Base-by-base conservation (phyloP, 2,113 vertebrate genomes). In the Perca schrenkii region DNA sequence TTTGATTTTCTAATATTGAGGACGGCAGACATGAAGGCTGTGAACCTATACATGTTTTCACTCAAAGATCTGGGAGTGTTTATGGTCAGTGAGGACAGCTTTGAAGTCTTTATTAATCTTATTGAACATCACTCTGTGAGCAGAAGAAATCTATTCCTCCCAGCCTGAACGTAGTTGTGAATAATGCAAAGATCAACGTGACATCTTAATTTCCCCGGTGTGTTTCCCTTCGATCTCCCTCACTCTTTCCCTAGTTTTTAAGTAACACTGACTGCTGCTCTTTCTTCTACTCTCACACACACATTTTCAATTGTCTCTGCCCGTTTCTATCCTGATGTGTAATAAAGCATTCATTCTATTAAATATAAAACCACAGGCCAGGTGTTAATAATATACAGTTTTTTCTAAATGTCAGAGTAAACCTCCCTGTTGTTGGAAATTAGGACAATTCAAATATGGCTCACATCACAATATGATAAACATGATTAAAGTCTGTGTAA, bases 191-290 rank as follows among this genome's bases (percentile, higher is more conserved):
- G 50, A 79, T 74, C 66, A 68, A 78, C 82, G 66, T 43, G 19
- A 74, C 84, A 64, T 77, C 49, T 86, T 85, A 34, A 83, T 86
- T 83, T 88, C 88, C 81, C 74, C 34, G 0, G 63, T 40, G 89
- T 67, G 65, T 66, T 50, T 68, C 21, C 36, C 54, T 70, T 77
- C 75, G n/a, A 5, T 66, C 36, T 64, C 80, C 57, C 67, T 28
- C 22, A 49, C n/a, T 64, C 63, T 58, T 36, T 52, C 52, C 4
- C 53, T 40, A 34, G 31, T 5, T 34, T 31, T 4, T 43, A 14
- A 73, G 50, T 61, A 6, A 12, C 43, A 0, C 50, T 11, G 56
- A 31, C 58, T 54, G 28, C 50, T 34, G 31, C 58, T 40, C n/a
- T 60, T 43, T 58, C 36, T 22, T 28, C 62, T 22, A 8, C 17